Evolutionary conservation across 2,888 invertebrate genomes (phyloP).

Genomic region (Petrophora chlorosata): DNA sequence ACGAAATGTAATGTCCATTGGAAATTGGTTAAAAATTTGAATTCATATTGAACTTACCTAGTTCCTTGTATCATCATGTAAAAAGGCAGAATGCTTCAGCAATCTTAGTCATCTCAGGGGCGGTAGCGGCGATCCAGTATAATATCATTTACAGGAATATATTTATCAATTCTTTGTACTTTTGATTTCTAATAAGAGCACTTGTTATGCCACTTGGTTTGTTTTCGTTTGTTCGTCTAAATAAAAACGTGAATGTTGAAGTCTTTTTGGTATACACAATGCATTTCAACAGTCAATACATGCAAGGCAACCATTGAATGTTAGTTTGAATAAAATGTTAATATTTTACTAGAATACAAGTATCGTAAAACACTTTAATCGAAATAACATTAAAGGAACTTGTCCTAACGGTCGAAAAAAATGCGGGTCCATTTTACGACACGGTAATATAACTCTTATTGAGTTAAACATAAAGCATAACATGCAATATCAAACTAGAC

Average conservation of each 20-base stretch:
- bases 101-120: slow-evolving; percentile 43
- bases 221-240: slow-evolving; percentile 63
- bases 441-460: slow-evolving; percentile 27
- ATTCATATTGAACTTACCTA: slow-evolving; percentile 62
- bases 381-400: slow-evolving; percentile 47
- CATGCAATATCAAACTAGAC: slow-evolving; percentile 20
- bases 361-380: slow-evolving; percentile 31
- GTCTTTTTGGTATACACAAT: slow-evolving; percentile 60
- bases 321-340: slow-evolving; percentile 21
- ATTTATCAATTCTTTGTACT: slow-evolving; percentile 53
- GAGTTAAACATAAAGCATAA: slow-evolving; percentile 28
- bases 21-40: neutral
- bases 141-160: slow-evolving; percentile 41
- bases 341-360: slow-evolving; percentile 20
- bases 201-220: slow-evolving; percentile 54
- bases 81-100: slow-evolving; percentile 58
- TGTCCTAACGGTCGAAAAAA: slow-evolving; percentile 41
- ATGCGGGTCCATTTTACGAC: slow-evolving; percentile 46
- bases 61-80: slow-evolving; percentile 71
- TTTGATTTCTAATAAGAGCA: slow-evolving; percentile 57
- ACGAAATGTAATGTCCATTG: too few relatives aligned
- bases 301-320: slow-evolving; percentile 44
- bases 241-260: slow-evolving; percentile 41
- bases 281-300: slow-evolving; percentile 38
- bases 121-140: slow-evolving; percentile 41